Evolutionary conservation across 92 coral and sea anemone species (phyloP).

Genomic region (Pocillopora grandis): DNA sequence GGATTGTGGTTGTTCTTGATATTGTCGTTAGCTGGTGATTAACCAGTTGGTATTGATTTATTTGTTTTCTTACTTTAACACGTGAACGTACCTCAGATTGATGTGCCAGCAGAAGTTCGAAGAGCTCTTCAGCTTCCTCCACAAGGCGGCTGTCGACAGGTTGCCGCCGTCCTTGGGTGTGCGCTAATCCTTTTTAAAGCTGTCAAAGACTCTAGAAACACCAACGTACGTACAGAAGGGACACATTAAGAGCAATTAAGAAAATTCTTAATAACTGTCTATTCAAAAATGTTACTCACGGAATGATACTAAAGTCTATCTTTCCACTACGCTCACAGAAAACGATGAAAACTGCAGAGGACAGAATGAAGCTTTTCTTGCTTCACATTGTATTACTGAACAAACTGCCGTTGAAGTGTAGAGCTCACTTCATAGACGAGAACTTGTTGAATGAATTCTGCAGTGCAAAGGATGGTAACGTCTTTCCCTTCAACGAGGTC

Average conservation of each 20-base stretch:
- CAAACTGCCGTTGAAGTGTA: slow-evolving; percentile 50
- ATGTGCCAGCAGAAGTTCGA: neutral
- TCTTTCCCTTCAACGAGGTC: slow-evolving; percentile 29
- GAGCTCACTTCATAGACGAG: slow-evolving; percentile 42
- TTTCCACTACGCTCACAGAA: neutral
- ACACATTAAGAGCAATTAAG: too few species aligned
- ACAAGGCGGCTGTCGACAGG: slow-evolving; percentile 9
- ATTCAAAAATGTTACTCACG: neutral
- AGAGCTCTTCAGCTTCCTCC: slow-evolving; percentile 14
- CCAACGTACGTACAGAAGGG: neutral
- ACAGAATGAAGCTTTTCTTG: slow-evolving; percentile 36
- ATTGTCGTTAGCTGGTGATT: neutral
- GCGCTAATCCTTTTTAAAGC: neutral
- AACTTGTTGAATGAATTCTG: slow-evolving; percentile 18
- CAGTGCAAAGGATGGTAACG: slow-evolving; percentile 6
- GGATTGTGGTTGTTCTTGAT: too few species aligned
- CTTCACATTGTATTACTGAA: slow-evolving; percentile 55
- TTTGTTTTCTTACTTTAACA: neutral
- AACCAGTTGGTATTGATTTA: too few species aligned
- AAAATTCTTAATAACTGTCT: too few species aligned
- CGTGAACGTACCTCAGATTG: neutral
- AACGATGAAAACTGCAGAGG: slow-evolving; percentile 6
- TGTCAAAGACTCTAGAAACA: neutral
- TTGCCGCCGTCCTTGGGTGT: slow-evolving; percentile 22
- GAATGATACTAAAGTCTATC: too few species aligned